Percentiles rank a stretch among this genome's conserved stretches.
These are phyloP conservation scores for Bufo bufo DNA, from an alignment of 2,113 vertebrate species.

Conservation along the genomic window DNA sequence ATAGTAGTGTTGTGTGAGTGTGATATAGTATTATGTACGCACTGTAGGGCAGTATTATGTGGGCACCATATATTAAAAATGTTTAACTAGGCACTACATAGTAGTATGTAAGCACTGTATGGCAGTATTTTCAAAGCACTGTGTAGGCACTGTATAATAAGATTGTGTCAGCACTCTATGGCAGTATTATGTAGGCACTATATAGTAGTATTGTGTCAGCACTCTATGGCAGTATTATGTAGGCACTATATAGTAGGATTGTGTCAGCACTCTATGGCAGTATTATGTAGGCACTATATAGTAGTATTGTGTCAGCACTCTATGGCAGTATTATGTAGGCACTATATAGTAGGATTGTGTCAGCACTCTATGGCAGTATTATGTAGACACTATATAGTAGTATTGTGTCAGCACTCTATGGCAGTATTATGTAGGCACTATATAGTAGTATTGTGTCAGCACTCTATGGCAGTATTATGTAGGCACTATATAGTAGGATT, in stretches of 20 bases:
- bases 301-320: too few relatives aligned
- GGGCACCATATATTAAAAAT: too few relatives aligned
- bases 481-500: too few relatives aligned
- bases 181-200: background rate
- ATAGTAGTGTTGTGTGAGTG: background rate
- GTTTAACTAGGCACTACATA: background rate
- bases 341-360: background rate
- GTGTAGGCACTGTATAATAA: background rate
- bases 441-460: background rate
- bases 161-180: background rate
- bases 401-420: background rate
- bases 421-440: background rate
- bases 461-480: background rate
- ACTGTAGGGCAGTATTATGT: background rate
- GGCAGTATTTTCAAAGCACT: background rate
- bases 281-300: background rate
- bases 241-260: background rate
- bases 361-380: background rate
- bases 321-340: background rate
- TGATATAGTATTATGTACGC: background rate
- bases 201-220: background rate
- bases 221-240: background rate
- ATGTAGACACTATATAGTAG: background rate
- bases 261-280: too few relatives aligned
- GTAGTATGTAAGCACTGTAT: background rate